Conservation (phyloP, 2,888 invertebrate genomes). For the Mallateleia sp. region DNA sequence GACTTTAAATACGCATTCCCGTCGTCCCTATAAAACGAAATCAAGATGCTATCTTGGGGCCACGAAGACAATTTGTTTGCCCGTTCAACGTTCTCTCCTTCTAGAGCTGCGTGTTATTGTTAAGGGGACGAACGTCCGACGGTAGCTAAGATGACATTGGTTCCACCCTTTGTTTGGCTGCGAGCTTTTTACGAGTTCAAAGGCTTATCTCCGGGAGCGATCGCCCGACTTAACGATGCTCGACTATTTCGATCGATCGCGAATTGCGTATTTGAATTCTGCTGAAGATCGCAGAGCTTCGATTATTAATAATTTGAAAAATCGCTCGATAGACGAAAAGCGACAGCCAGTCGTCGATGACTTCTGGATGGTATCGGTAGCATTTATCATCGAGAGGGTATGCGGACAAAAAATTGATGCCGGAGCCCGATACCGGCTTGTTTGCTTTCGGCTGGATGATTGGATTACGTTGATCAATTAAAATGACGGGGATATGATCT, state of each 20-base stretch:
- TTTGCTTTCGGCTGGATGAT: conserved; percentile 57
- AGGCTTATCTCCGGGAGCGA: conserved; percentile 74
- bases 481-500: conserved; percentile 50
- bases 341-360: neutral
- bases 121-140: conserved; percentile 40
- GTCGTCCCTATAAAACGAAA: conserved; percentile 60
- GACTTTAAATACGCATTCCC: conserved; percentile 46
- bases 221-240: conserved; percentile 72
- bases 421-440: conserved; percentile 11
- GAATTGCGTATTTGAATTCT: conserved; percentile 28
- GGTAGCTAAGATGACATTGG: conserved; percentile 72
- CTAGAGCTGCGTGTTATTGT: conserved; percentile 64
- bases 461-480: conserved; percentile 53
- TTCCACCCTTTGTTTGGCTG: conserved; percentile 78
- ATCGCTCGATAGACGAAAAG: neutral
- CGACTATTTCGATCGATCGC: conserved; percentile 54
- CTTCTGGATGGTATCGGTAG: neutral
- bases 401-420: conserved; percentile 26
- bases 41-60: conserved; percentile 68
- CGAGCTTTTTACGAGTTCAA: conserved; percentile 78
- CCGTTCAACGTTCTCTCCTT: conserved; percentile 62
- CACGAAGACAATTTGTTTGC: conserved; percentile 66
- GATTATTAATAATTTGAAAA: conserved; percentile 26
- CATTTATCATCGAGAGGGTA: conserved; percentile 6
- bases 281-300: neutral